Conservation (phyloP, 2,888 invertebrate genomes). For the Chrysodeixis includens region DNA sequence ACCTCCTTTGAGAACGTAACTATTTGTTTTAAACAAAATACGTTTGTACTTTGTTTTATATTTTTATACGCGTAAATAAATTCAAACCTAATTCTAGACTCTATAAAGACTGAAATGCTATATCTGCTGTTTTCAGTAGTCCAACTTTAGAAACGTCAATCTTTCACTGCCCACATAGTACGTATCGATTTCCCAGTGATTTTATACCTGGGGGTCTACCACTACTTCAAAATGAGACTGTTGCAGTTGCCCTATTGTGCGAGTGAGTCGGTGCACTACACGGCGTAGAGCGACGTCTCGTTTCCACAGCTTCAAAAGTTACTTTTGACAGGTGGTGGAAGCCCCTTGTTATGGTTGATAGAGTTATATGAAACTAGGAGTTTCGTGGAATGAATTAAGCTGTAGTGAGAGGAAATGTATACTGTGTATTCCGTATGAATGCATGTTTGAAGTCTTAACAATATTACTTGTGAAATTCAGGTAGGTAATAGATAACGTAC, state of each 20-base stretch:
- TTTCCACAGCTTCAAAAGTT: no score
- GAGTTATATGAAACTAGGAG: neutral
- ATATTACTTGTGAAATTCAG: neutral
- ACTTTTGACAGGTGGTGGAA: no score
- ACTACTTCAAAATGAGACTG: no score
- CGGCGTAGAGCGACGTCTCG: no score
- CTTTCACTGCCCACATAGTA: neutral
- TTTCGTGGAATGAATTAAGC: slow-evolving; percentile 1
- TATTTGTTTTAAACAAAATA: no score
- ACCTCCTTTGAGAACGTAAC: no score
- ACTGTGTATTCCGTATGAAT: neutral
- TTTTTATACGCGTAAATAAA: no score
- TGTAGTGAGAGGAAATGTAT: neutral
- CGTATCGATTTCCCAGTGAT: slow-evolving; percentile 4
- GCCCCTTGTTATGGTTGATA: neutral
- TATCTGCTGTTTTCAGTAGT: neutral
- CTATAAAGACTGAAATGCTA: neutral
- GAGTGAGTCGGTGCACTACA: no score
- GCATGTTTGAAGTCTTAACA: neutral
- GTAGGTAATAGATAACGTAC: neutral
- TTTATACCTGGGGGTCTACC: neutral
- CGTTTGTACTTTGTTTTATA: no score
- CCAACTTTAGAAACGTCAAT: slow-evolving; percentile 1
- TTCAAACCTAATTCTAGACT: neutral
- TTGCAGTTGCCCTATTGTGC: no score